These are phyloP conservation scores for Rissa tridactyla DNA, from an alignment of 2,113 vertebrate species.

Conservation along the genomic window DNA sequence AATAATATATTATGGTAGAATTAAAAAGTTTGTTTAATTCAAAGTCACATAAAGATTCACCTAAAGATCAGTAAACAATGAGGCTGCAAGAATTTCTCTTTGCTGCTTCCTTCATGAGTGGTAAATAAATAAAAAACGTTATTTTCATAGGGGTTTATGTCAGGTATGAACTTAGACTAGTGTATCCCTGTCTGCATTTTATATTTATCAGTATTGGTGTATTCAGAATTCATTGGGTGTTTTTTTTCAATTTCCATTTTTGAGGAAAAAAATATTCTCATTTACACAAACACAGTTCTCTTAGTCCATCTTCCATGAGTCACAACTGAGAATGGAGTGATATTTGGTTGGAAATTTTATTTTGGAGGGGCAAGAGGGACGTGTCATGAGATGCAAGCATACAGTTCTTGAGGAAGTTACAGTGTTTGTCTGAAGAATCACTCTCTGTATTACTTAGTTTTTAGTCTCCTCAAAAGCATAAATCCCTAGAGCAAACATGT, in stretches of 20 bases:
- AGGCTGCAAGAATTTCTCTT: neutral
- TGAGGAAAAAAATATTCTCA: neutral
- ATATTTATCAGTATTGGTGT: neutral
- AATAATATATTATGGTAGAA: neutral
- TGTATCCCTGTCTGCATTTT: neutral
- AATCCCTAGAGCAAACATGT: neutral
- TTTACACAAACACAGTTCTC: neutral
- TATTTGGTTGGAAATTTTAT: neutral
- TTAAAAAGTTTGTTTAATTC: neutral
- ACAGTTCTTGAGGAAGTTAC: neutral
- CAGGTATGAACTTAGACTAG: neutral
- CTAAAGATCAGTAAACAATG: neutral
- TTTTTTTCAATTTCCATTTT: neutral
- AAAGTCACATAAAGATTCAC: neutral
- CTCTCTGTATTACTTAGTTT: neutral
- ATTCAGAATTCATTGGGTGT: neutral
- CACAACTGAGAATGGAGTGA: neutral
- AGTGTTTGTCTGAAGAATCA: neutral
- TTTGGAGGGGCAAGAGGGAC: neutral
- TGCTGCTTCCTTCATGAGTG: neutral
- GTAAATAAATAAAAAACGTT: neutral
- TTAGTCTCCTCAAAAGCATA: neutral
- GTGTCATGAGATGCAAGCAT: neutral
- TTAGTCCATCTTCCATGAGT: neutral
- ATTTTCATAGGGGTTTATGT: neutral